phyloP scores from a whole-genome alignment of 2,888 invertebrate species.

The Andricus quercusramuli region DNA sequence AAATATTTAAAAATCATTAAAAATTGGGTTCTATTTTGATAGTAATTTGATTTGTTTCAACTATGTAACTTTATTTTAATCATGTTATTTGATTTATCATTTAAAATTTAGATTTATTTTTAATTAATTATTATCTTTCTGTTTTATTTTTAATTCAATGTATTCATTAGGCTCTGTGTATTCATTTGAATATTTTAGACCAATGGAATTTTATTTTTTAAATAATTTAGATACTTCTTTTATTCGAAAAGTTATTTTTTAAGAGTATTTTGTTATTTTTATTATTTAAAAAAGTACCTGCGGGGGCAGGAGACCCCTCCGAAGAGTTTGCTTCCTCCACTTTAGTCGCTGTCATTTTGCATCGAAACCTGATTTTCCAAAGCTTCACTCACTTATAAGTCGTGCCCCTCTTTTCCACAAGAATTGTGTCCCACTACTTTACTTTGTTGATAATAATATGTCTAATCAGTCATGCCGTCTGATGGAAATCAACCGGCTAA shows the following conservation, averaged over 20 bases:
- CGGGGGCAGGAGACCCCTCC: not conserved
- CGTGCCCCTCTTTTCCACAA: slow-evolving; percentile 22
- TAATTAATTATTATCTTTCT: too few species aligned
- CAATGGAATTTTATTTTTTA: not conserved
- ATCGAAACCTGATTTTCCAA: slow-evolving; percentile 13
- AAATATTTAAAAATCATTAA: not conserved
- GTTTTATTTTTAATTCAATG: too few species aligned
- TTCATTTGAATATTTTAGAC: too few species aligned
- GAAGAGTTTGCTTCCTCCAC: not conserved
- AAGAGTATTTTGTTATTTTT: not conserved
- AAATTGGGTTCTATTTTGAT: too few species aligned
- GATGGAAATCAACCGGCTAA: not conserved
- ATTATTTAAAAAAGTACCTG: slow-evolving; percentile 9
- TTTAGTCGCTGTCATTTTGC: slow-evolving; percentile 16
- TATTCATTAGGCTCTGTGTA: too few species aligned
- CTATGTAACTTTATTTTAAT: too few species aligned
- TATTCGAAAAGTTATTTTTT: not conserved
- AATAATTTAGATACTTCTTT: not conserved
- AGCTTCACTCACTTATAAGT: slow-evolving; percentile 18
- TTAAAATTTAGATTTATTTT: too few species aligned
- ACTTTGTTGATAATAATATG: not conserved
- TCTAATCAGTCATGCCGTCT: not conserved
- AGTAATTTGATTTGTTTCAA: too few species aligned
- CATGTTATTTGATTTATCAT: too few species aligned
- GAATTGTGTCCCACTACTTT: slow-evolving; percentile 10